Percentiles rank a stretch among this genome's conserved stretches.
Conservation (phyloP, 2,797 vertebrate genomes). For the Lutjanus argentimaculatus region DNA sequence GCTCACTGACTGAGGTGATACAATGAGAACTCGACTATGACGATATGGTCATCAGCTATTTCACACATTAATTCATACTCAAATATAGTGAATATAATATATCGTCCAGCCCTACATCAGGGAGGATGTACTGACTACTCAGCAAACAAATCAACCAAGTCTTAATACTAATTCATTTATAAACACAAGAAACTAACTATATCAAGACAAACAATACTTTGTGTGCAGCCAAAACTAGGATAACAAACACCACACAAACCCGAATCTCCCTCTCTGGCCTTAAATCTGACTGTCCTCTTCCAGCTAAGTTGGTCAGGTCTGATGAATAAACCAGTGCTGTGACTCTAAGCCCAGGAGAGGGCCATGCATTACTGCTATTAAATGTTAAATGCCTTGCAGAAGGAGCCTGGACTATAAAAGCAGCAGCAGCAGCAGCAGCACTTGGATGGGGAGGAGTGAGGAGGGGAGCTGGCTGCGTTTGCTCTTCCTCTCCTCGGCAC, state of each 20-base stretch:
- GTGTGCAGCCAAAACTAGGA: neutral
- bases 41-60: too few species aligned
- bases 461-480: slow-evolving; percentile 59
- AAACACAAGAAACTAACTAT: neutral
- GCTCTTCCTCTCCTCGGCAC: slow-evolving; percentile 71
- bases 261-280: slow-evolving; percentile 14
- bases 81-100: too few species aligned
- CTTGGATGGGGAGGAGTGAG: slow-evolving; percentile 53
- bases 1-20: too few species aligned
- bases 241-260: slow-evolving; percentile 11
- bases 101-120: too few species aligned
- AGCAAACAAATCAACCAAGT: neutral
- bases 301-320: slow-evolving; percentile 64
- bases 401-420: slow-evolving; percentile 72
- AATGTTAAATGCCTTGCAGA: slow-evolving; percentile 82
- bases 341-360: slow-evolving; percentile 67
- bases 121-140: neutral
- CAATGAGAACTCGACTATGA: too few species aligned
- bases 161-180: neutral
- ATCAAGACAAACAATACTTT: slow-evolving; percentile 1
- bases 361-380: slow-evolving; percentile 81
- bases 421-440: slow-evolving; percentile 55
- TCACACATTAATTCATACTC: too few species aligned
- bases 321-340: slow-evolving; percentile 82
- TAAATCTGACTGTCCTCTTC: slow-evolving; percentile 54